Evolutionary conservation across 2,888 invertebrate genomes (phyloP).

Genomic region (Acronicta aceris): DNA sequence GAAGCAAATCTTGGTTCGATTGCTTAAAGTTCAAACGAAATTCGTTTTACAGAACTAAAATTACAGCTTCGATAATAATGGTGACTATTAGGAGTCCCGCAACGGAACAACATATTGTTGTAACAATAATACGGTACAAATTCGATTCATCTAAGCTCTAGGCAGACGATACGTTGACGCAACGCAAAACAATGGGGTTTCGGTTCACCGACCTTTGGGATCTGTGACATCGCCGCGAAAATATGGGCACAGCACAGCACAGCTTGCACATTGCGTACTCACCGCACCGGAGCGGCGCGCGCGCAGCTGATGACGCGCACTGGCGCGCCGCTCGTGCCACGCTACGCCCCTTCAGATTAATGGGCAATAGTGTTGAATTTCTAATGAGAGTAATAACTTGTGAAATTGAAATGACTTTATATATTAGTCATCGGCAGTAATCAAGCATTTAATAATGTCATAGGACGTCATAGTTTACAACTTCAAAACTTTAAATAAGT

Average conservation of each 20-base stretch:
- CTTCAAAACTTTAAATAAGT: not conserved
- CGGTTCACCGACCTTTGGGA: constrained; percentile 85
- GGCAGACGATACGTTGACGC: constrained; percentile 86
- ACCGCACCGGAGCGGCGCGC: constrained; percentile 41
- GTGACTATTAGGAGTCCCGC: constrained; percentile 75
- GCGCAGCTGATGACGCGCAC: constrained; percentile 75
- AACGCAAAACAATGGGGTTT: constrained; percentile 86
- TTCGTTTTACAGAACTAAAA: constrained; percentile 62
- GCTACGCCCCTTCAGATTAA: constrained; percentile 82
- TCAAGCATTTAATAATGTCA: constrained; percentile 8
- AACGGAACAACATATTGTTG: constrained; percentile 76
- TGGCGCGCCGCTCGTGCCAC: constrained; percentile 78
- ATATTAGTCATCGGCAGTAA: constrained; percentile 61
- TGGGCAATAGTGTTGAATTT: constrained; percentile 79
- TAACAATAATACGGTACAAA: constrained; percentile 80
- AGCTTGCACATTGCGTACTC: constrained; percentile 71
- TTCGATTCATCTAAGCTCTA: constrained; percentile 81
- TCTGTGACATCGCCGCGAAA: constrained; percentile 86
- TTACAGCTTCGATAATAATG: constrained; percentile 63
- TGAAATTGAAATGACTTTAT: constrained; percentile 79
- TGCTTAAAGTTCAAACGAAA: not conserved
- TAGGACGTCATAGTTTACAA: not conserved
- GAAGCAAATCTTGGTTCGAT: constrained; percentile 46
- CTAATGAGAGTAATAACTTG: constrained; percentile 79
- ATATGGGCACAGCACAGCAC: constrained; percentile 79